Base-by-base conservation (phyloP, 2,113 vertebrate species). In the Fulica atra region DNA sequence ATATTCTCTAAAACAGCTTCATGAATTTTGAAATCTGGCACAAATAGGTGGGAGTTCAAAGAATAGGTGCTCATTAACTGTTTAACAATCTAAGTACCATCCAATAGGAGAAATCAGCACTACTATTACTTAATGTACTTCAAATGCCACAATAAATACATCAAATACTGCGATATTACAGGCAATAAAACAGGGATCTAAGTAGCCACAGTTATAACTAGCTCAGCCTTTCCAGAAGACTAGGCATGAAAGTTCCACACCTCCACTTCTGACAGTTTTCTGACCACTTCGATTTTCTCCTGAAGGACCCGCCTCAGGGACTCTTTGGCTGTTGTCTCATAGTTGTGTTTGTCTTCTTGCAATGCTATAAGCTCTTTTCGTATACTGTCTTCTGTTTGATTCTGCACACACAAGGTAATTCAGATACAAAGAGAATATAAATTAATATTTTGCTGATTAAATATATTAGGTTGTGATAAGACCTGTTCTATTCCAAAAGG, bases 271-370 rank as follows among this genome's bases (percentile, higher is more conserved):
- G 99, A 99, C 48, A 99, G 98, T 98, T 99, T 99, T 95, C 99
- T 97, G 97, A 99, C 99, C 97, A 99, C 99, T 97, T 99, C 99
- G 19, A 99, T 99, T 97, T 99, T 99, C 98, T 99, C 99, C 98
- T 99, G 99, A 98, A 99, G 98, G 95, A 99, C 99, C 97, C 98
- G 98, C 98, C 99, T 99, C 98, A 99, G 98, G 93, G 99, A 99
- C 98, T 99, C 99, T 98, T 99, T 99, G 89, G 99, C 99, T 78
- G 99, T 99, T n/a, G 99, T 99, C 97, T 99, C 99, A 46, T 99
- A 99, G 97, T 99, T 99, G 97, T 99, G 99, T 98, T 99, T 99
- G 97, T 99, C 99, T 79, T 99, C 99, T 86, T 99, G 99, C 87
- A 99, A 98, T 78, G 99, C 98, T 96, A 99, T 96, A 63, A 99